phyloP scores from a whole-genome alignment of 1,140 invertebrate species.

The Amphibalanus amphitrite region DNA sequence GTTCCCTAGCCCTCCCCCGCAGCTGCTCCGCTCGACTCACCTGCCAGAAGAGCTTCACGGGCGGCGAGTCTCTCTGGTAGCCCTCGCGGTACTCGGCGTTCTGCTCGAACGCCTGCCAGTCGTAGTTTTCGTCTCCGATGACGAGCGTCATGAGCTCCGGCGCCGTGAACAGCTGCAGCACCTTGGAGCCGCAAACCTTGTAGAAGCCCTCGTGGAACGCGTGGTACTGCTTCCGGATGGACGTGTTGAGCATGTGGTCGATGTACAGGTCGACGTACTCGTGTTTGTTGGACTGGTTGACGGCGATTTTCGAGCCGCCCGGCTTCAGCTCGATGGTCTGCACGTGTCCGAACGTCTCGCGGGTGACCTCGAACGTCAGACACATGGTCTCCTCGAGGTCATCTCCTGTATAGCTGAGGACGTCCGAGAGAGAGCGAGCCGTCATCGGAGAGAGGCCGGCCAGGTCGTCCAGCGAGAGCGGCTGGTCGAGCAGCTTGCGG shows the following conservation, averaged over 20 bases:
- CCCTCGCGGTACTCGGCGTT: constrained; percentile 64
- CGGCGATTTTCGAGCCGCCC: constrained; percentile 56
- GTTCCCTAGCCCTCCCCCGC: too few species aligned
- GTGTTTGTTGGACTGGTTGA: constrained; percentile 68
- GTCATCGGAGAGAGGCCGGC: constrained; percentile 57
- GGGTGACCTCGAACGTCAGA: constrained; percentile 65
- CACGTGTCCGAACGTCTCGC: constrained; percentile 61
- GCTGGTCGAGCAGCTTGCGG: constrained; percentile 75
- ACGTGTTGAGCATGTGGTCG: constrained; percentile 73
- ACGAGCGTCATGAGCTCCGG: constrained; percentile 86
- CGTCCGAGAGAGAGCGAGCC: constrained; percentile 46
- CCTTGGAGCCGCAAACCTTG: constrained; percentile 75
- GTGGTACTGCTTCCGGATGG: constrained; percentile 61
- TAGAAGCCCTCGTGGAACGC: constrained; percentile 78
- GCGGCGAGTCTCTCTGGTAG: constrained; percentile 57
- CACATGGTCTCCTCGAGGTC: constrained; percentile 73
- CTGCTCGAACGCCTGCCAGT: constrained; percentile 64
- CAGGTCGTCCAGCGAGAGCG: constrained; percentile 54
- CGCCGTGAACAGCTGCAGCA: constrained; percentile 78
- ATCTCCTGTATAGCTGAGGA: constrained; percentile 60
- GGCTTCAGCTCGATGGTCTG: constrained; percentile 55
- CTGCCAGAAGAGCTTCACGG: constrained; percentile 86
- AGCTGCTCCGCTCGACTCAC: too few species aligned
- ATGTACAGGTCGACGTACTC: constrained; percentile 84
- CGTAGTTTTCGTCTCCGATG: constrained; percentile 69